Evolutionary conservation across 2,888 invertebrate species (phyloP).

Genomic region (Itoplectis maculator): DNA sequence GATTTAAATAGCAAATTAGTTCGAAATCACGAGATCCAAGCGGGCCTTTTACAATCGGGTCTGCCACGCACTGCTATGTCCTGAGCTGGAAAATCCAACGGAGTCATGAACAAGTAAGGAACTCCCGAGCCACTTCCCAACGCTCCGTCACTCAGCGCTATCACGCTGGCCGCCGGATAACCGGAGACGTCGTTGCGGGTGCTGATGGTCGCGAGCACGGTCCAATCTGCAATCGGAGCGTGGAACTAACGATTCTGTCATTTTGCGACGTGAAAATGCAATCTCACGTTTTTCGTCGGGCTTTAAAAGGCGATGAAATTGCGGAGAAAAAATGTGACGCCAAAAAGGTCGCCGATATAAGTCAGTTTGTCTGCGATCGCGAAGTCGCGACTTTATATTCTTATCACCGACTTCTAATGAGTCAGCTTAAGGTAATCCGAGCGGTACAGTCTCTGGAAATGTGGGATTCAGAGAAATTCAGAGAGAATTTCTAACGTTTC

Average conservation of each 20-base stretch:
- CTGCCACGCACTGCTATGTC: slow-evolving; percentile 87
- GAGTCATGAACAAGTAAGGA: slow-evolving; percentile 91
- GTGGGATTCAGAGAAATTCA: no score
- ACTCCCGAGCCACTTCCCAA: slow-evolving; percentile 89
- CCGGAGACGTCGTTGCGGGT: slow-evolving; percentile 86
- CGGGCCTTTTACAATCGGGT: not conserved
- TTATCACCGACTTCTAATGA: no score
- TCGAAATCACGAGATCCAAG: not conserved
- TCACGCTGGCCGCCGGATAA: slow-evolving; percentile 90
- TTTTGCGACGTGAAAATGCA: not conserved
- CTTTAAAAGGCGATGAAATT: not conserved
- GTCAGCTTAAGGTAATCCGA: no score
- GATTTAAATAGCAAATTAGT: slow-evolving; percentile 1
- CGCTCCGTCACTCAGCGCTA: slow-evolving; percentile 90
- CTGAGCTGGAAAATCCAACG: slow-evolving; percentile 89
- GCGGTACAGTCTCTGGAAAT: no score
- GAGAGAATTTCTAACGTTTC: no score
- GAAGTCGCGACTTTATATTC: no score
- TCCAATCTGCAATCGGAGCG: slow-evolving; percentile 87
- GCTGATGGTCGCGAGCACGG: slow-evolving; percentile 90
- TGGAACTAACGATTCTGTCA: not conserved
- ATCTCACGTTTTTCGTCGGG: not conserved
- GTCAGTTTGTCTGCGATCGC: no score
- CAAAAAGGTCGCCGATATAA: no score
- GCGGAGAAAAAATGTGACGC: not conserved